Evolutionary conservation across 2,113 vertebrate genomes (phyloP).

Genomic region (Taurulus bubalis): DNA sequence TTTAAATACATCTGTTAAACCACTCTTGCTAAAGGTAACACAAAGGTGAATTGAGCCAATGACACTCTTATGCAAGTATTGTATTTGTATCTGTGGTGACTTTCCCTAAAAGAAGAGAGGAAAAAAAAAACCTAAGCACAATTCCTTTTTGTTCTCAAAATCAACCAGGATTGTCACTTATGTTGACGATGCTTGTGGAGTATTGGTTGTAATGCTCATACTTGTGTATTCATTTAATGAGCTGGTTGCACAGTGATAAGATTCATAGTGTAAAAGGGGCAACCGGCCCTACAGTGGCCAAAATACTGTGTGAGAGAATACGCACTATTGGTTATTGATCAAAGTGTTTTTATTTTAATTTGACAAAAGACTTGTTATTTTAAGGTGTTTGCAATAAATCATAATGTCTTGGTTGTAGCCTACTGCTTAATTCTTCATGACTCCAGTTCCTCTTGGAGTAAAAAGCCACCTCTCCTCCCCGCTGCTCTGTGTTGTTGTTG

Average conservation of each 20-base stretch:
- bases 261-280: neutral
- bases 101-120: too few species aligned
- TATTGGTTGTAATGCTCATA: neutral
- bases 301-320: neutral
- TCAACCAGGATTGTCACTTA: neutral
- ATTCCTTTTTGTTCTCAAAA: neutral
- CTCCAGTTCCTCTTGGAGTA: neutral
- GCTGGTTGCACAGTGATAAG: neutral
- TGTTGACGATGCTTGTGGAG: neutral
- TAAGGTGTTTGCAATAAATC: neutral
- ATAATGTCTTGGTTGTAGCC: neutral
- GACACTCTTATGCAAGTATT: neutral
- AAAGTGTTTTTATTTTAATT: neutral
- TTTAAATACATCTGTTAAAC: too few species aligned
- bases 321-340: conserved; percentile 3
- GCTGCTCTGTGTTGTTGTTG: conserved; percentile 16
- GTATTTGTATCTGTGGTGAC: neutral
- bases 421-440: conserved; percentile 6
- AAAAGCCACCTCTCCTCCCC: neutral
- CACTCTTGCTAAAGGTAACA: neutral
- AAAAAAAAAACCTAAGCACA: too few species aligned
- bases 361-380: neutral
- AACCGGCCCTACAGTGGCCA: neutral
- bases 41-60: neutral
- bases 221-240: neutral